Evolutionary conservation across 2,797 vertebrate genomes (phyloP).

Genomic region (Rhyacichthys aspro): DNA sequence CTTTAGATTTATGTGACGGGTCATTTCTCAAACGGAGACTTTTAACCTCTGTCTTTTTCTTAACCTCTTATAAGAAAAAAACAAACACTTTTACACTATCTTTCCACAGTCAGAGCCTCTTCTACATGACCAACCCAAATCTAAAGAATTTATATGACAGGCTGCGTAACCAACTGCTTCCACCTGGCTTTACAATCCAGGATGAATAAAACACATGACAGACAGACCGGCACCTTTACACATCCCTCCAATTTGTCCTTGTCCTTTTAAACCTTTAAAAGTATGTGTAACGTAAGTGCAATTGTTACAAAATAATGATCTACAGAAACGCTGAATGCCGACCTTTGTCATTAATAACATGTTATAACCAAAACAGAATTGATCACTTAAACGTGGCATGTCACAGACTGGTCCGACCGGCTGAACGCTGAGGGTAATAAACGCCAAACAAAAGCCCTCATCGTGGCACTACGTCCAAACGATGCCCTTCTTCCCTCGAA

Average conservation of each 20-base stretch:
- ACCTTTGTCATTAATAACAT: not conserved
- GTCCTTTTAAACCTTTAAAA: constrained; percentile 36
- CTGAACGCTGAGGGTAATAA: constrained; percentile 16
- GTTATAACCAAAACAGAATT: not conserved
- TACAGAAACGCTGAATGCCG: no score
- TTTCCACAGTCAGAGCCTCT: constrained; percentile 25
- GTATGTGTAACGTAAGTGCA: no score
- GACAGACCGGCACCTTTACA: constrained; percentile 54
- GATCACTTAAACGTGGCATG: not conserved
- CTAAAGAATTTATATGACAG: constrained; percentile 52
- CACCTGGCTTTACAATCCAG: constrained; percentile 59
- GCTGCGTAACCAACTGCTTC: constrained; percentile 57
- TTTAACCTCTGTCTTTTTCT: constrained; percentile 17
- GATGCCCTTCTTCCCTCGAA: constrained; percentile 62
- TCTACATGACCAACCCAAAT: constrained; percentile 22
- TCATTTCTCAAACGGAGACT: constrained; percentile 16
- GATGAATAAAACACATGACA: constrained; percentile 69
- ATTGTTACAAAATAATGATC: not conserved
- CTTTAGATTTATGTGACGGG: constrained; percentile 18
- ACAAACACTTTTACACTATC: constrained; percentile 12
- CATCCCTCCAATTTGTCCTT: constrained; percentile 15
- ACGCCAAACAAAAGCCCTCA: constrained; percentile 24
- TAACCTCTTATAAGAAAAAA: constrained; percentile 28
- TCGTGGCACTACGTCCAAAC: constrained; percentile 43
- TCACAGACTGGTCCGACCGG: constrained; percentile 35